Percentiles rank a stretch among this genome's conserved stretches.
Conservation (phyloP, 2,113 vertebrate species). For the Pseudorasbora parva region DNA sequence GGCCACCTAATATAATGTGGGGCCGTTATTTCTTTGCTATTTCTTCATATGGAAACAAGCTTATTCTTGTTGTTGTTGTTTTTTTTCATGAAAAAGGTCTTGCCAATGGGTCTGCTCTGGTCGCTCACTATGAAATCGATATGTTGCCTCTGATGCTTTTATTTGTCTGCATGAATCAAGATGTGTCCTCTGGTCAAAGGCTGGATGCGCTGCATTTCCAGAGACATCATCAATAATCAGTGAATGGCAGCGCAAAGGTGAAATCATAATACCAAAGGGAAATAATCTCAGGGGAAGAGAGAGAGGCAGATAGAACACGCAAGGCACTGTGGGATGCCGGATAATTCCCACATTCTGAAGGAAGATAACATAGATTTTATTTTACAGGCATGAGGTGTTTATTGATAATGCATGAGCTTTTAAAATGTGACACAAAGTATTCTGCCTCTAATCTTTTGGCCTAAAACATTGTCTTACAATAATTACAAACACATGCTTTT, state of each 20-base stretch:
- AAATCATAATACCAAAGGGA: constrained; percentile 48
- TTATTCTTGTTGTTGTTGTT: constrained; percentile 13
- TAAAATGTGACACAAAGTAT: neutral
- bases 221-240: constrained; percentile 61
- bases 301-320: constrained; percentile 9
- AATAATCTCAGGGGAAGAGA: constrained; percentile 1
- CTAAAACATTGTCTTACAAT: neutral
- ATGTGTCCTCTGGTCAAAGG: constrained; percentile 58
- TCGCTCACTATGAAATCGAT: constrained; percentile 67
- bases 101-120: constrained; percentile 56
- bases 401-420: constrained; percentile 16
- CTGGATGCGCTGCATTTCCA: constrained; percentile 25
- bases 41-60: constrained; percentile 10
- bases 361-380: constrained; percentile 25
- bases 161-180: constrained; percentile 68
- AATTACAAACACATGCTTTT: neutral
- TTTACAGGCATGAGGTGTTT: neutral
- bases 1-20: too few species aligned
- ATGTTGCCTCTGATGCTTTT: constrained; percentile 73
- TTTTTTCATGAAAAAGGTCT: constrained; percentile 47
- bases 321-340: neutral
- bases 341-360: constrained; percentile 12
- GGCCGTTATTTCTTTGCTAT: constrained; percentile 58
- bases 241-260: constrained; percentile 61
- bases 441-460: neutral